Conservation (phyloP, 2,888 invertebrate genomes). For the Dendrolimus pini region DNA sequence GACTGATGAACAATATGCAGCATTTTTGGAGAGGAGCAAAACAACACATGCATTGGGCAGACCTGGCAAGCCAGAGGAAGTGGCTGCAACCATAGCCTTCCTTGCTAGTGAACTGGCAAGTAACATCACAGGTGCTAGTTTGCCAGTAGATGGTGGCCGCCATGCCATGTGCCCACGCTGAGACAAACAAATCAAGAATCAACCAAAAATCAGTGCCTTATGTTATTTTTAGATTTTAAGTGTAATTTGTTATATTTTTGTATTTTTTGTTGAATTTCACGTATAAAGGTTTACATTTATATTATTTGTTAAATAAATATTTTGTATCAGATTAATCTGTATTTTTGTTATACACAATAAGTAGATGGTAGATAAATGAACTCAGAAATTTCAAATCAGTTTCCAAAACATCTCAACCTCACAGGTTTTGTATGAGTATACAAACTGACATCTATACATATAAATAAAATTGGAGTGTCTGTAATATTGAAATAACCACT, state of each 20-base stretch:
- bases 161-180: slow-evolving; percentile 96
- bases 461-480: no score
- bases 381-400: no score
- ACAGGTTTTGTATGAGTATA: no score
- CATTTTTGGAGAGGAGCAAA: slow-evolving; percentile 89
- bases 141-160: slow-evolving; percentile 96
- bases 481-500: no score
- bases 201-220: background rate
- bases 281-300: slow-evolving; percentile 6
- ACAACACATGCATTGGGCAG: slow-evolving; percentile 95
- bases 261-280: slow-evolving; percentile 5
- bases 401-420: no score
- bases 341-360: no score
- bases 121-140: slow-evolving; percentile 91
- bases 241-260: slow-evolving; percentile 6
- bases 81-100: slow-evolving; percentile 93
- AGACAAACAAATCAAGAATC: slow-evolving; percentile 18
- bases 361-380: no score
- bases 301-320: no score
- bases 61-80: slow-evolving; percentile 89
- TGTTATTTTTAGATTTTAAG: slow-evolving; percentile 13
- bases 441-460: no score
- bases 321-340: no score
- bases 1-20: slow-evolving; percentile 86
- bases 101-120: slow-evolving; percentile 92